Percentiles rank a stretch among this genome's conserved stretches.
Evolutionary conservation across 2,797 vertebrate species (phyloP).

Genomic region (Squalus acanthias): DNA sequence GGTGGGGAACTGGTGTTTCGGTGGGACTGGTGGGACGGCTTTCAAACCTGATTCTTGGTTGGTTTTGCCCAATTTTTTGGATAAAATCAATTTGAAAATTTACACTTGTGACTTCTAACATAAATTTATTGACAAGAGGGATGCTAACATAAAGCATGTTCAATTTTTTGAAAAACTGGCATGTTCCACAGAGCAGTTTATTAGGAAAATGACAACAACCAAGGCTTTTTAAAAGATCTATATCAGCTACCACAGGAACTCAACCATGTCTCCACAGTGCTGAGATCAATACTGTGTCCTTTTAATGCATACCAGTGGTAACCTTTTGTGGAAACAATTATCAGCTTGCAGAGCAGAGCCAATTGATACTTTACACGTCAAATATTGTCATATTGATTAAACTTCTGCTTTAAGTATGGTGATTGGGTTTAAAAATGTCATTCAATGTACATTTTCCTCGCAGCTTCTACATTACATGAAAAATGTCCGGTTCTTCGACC

Average conservation of each 20-base stretch:
- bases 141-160: background rate
- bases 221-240: background rate
- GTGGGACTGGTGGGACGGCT: background rate
- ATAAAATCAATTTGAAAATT: background rate
- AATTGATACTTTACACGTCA: background rate
- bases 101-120: background rate
- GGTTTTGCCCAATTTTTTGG: background rate
- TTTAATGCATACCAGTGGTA: background rate
- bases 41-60: background rate
- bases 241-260: background rate
- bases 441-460: background rate
- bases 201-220: background rate
- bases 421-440: background rate
- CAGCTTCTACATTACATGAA: slow-evolving; percentile 36
- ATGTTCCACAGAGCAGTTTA: background rate
- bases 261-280: background rate
- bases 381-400: background rate
- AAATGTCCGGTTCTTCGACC: slow-evolving; percentile 13
- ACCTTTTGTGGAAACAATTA: background rate
- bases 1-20: background rate
- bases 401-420: background rate
- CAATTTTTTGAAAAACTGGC: background rate
- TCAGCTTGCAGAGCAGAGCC: background rate
- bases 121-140: background rate
- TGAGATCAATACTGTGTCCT: background rate